Evolutionary conservation across 2,888 invertebrate genomes (phyloP), one percentile per base, ranked within the genome.

Genomic region (Petrolisthes cinctipes): DNA sequence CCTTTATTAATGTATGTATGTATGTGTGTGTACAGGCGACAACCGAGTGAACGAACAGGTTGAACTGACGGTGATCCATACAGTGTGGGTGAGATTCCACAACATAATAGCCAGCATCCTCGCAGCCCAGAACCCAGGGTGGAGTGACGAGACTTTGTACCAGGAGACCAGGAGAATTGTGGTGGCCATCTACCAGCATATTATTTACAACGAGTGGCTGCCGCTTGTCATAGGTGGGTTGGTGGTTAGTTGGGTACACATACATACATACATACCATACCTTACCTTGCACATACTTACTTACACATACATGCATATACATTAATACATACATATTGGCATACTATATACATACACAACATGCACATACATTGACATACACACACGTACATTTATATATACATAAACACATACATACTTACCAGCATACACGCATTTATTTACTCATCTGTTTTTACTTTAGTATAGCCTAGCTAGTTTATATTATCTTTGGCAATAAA

Each of bases 121-220:
- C 87, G 91, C 91, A 17, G 89, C 91, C 17, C 91, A 93, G 37
- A 94, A 94, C 92, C 93, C 93, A 5, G 93, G 93, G 85, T 94
- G 94, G 94, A 92, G 92, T 71, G 94, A 94, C 91, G 94, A 94
- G 91, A 93, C 92, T 53, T 91, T 94, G 23, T 94, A 93, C 91
- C 94, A 94, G 91, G 94, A 94, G 92, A 92, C 94, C 4, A 92
- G 94, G 75, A 92, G 93, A 80, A 92, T 94, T 81, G 93, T 94
- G 17, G 83, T 86, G n/a, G 87, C 83, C 23, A 75, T 80, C 4
- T 92, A 94, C 89, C 97, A 97, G 93, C 95, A 96, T 89, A 95
- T 97, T 83, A 94, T 95, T 5, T 97, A 96, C 92, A 95, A 95
- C 92, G 97, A 97, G 92, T 97, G 95, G 94, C 93, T 97, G 73